phyloP scores from a whole-genome alignment of 2,888 invertebrate species.

The Clusia tigrina region DNA sequence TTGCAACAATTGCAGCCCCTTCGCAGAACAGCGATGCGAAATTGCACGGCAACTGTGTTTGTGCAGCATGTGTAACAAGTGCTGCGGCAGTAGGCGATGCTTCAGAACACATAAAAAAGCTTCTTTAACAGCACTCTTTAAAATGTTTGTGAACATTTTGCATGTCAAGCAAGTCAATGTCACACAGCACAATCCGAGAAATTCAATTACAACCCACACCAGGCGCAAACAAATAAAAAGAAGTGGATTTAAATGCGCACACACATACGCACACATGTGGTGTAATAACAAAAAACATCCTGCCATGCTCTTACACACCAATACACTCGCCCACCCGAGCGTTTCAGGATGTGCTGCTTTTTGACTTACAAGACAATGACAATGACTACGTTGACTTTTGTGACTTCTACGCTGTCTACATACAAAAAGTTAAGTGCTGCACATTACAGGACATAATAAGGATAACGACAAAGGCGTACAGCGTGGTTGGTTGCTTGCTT shows the following conservation, averaged over 20 bases:
- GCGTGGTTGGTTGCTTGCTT: too few species aligned
- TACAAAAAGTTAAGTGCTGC: constrained; percentile 1
- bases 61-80: too few species aligned
- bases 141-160: background rate
- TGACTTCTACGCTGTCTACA: background rate
- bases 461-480: background rate
- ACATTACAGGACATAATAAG: constrained; percentile 6
- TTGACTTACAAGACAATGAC: constrained; percentile 11
- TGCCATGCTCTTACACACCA: constrained; percentile 9
- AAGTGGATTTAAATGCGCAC: background rate
- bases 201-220: constrained; percentile 15
- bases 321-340: background rate
- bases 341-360: background rate
- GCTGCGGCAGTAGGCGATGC: too few species aligned
- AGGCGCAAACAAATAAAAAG: constrained; percentile 7
- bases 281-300: constrained; percentile 4
- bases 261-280: constrained; percentile 1
- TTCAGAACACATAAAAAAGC: too few species aligned
- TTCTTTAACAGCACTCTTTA: too few species aligned
- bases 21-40: too few species aligned
- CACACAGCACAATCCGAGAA: too few species aligned
- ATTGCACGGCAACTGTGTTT: too few species aligned
- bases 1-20: too few species aligned
- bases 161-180: background rate
- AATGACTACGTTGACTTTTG: constrained; percentile 7